phyloP scores from a whole-genome alignment of 2,797 vertebrate genomes.

The Sebastes diploproa region DNA sequence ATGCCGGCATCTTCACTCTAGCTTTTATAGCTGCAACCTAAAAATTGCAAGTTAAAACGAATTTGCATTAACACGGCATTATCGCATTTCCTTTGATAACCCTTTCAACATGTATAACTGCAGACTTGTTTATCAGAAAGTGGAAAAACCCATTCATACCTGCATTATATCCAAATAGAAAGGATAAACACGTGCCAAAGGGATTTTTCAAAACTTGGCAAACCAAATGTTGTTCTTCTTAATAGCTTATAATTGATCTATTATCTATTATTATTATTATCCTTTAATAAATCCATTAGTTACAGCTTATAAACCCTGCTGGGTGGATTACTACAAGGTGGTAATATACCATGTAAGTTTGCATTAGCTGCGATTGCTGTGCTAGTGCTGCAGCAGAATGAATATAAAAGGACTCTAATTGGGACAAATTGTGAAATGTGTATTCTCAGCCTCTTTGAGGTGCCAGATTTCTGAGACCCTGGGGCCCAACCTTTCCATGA shows the following conservation, averaged over 20 bases:
- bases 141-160: background rate
- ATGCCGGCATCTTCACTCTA: no score
- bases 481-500: constrained; percentile 59
- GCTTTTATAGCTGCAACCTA: no score
- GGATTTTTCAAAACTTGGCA: background rate
- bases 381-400: background rate
- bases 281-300: background rate
- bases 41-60: no score
- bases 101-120: background rate
- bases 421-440: background rate
- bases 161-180: background rate
- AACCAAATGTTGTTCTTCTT: background rate
- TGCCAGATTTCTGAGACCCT: constrained; percentile 35
- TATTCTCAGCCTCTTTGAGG: background rate
- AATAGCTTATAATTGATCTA: background rate
- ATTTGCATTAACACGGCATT: no score
- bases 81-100: no score
- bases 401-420: constrained; percentile 10
- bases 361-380: background rate
- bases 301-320: background rate
- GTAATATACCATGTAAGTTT: background rate
- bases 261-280: background rate
- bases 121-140: background rate
- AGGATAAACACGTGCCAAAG: background rate
- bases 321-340: background rate